Evolutionary conservation across 2,797 vertebrate genomes (phyloP), one percentile per base, ranked within the genome.

Genomic region (Pitangus sulphuratus): DNA sequence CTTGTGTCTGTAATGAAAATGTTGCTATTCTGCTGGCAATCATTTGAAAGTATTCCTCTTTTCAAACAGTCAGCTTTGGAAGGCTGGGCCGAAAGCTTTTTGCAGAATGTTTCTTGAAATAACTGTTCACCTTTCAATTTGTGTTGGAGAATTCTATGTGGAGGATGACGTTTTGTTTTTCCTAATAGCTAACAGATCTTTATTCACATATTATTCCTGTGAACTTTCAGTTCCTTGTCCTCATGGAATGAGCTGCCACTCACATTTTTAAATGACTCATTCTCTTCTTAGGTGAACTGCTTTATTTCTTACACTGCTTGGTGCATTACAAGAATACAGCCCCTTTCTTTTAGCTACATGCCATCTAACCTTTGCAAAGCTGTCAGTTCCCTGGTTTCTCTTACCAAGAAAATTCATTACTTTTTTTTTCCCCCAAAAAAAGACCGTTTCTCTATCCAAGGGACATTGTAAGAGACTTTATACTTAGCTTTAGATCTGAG

Each of bases 111-210:
- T 84, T 84, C 33, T 87, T 74, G 62, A 94, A 93, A 95, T 84
- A 92, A 62, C 19, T 4, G 48, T 76, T 85, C 19, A 81, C 60
- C 40, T 44, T 83, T 80, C 4, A 8, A 45, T 85, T 95, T 62
- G 8, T 81, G 44, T 44, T 85, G 65, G 54, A 95, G 66, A 91
- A 94, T 70, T 82, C 54, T 84, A 1, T 42, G 44, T 61, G 84
- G 60, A 95, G 33, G 65, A 94, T 90, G 85, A 87, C 21, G 90
- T 96, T 96, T 94, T 97, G 87, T 93, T 95, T 96, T 93, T 69
- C 94, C 94, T 90, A 89, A 53, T 56, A 90, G 65, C 40, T 81
- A 91, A 90, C 87, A 96, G 72, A 84, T 68, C 95, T 96, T 97
- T 87, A 94, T 92, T 96, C 90, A 44, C 37, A 91, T 96, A 86